Evolutionary conservation across 2,888 invertebrate species (phyloP).

Genomic region (Acanthoscelides obtectus): DNA sequence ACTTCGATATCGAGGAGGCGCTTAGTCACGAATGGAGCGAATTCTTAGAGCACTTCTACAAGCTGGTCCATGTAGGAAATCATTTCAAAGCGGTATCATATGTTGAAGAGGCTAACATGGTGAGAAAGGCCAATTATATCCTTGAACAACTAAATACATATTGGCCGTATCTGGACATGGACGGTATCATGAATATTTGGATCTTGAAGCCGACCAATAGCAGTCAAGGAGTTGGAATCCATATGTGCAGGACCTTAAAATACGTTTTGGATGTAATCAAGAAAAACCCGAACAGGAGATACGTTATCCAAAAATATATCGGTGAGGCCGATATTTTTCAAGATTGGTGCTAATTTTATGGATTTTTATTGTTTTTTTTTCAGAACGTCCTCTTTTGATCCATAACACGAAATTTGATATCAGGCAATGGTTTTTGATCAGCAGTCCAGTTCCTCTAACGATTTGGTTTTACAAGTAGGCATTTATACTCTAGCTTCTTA

Average conservation of each 20-base stretch:
- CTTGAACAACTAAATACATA: constrained; percentile 56
- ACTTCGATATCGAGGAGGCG: constrained; percentile 42
- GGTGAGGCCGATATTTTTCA: constrained; percentile 51
- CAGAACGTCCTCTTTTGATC: constrained; percentile 68
- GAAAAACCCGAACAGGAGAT: constrained; percentile 57
- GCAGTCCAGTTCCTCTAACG: constrained; percentile 69
- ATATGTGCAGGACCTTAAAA: constrained; percentile 69
- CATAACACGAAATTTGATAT: constrained; percentile 90
- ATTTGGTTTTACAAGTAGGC: constrained; percentile 78
- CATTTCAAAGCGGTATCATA: constrained; percentile 48
- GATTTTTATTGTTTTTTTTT: constrained; percentile 14
- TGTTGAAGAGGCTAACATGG: constrained; percentile 30
- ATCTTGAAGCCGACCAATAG: constrained; percentile 83
- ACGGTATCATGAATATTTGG: constrained; percentile 83
- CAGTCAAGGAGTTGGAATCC: constrained; percentile 79
- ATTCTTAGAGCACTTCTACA: constrained; percentile 63
- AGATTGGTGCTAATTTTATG: background rate
- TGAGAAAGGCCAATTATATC: constrained; percentile 52
- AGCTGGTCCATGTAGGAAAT: constrained; percentile 56
- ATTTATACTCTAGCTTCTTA: background rate
- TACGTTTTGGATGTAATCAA: constrained; percentile 63
- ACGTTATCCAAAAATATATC: constrained; percentile 87
- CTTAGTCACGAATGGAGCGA: constrained; percentile 61
- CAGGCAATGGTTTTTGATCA: constrained; percentile 83
- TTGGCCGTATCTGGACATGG: constrained; percentile 63